These are phyloP conservation scores for Sebastes oblongus DNA, from an alignment of 2,797 vertebrate species.

Conservation along the genomic window DNA sequence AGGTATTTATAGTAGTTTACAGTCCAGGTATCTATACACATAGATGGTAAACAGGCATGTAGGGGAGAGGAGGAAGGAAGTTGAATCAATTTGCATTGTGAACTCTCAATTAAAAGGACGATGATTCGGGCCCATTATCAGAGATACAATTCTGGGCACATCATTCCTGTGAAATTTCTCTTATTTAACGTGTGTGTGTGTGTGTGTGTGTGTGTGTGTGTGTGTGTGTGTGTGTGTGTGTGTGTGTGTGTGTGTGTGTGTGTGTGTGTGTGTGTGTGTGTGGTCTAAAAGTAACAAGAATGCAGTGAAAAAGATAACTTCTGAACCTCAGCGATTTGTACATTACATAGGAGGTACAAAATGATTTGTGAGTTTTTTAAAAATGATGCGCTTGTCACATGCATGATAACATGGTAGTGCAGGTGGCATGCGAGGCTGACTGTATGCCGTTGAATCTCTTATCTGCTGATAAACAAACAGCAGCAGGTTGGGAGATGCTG, in stretches of 20 bases:
- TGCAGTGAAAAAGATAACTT: not conserved
- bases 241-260: no score
- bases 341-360: not conserved
- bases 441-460: not conserved
- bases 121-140: not conserved
- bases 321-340: not conserved
- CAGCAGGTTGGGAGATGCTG: not conserved
- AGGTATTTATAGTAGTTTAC: conserved; percentile 19
- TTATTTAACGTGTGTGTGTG: no score
- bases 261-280: no score
- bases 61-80: not conserved
- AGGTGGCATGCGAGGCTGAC: not conserved
- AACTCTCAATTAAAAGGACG: not conserved
- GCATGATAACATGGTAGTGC: not conserved
- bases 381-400: not conserved
- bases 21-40: no score
- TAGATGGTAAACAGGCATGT: not conserved
- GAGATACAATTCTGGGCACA: not conserved
- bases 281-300: not conserved
- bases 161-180: not conserved
- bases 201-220: no score
- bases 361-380: not conserved
- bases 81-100: not conserved
- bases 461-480: not conserved
- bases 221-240: accelerated